Percentiles rank a stretch among this genome's conserved stretches.
Evolutionary conservation across 2,888 invertebrate species (phyloP).

Genomic region (Luffia ferchaultella): DNA sequence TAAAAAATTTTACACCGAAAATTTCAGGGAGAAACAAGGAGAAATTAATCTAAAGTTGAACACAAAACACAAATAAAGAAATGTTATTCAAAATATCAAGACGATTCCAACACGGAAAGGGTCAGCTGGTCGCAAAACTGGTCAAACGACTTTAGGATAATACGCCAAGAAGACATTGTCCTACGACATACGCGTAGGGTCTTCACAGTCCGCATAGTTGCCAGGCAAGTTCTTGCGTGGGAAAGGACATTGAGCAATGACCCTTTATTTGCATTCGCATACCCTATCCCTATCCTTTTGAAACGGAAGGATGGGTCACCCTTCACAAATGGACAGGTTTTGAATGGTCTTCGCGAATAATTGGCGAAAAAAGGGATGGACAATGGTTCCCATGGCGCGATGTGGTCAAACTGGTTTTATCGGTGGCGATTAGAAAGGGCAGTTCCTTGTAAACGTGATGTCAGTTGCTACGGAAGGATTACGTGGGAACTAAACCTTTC

Average conservation of each 20-base stretch:
- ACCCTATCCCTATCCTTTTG: constrained; percentile 25
- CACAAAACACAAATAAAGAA: too few species aligned
- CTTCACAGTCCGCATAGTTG: neutral
- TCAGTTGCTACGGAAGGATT: neutral
- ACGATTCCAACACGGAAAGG: too few species aligned
- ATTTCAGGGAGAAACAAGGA: too few species aligned
- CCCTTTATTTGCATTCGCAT: constrained; percentile 10
- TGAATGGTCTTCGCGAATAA: constrained; percentile 1
- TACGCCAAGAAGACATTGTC: constrained; percentile 24
- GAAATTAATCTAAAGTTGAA: too few species aligned
- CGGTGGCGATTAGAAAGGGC: constrained; percentile 23
- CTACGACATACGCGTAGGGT: neutral
- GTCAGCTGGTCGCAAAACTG: constrained; percentile 23
- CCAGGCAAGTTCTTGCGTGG: neutral
- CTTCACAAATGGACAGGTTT: constrained; percentile 1
- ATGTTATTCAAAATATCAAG: too few species aligned
- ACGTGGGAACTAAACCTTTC: neutral
- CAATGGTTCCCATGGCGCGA: constrained; percentile 45
- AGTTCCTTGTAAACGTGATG: constrained; percentile 19
- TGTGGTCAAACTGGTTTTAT: constrained; percentile 51
- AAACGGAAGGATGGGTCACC: constrained; percentile 2
- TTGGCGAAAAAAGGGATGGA: constrained; percentile 6
- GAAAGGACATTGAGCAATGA: neutral
- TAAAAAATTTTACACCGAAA: too few species aligned
- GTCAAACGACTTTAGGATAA: constrained; percentile 57